These are phyloP conservation scores for Pangasius mekongensis DNA, from an alignment of 2,797 vertebrate species.

Conservation along the genomic window DNA sequence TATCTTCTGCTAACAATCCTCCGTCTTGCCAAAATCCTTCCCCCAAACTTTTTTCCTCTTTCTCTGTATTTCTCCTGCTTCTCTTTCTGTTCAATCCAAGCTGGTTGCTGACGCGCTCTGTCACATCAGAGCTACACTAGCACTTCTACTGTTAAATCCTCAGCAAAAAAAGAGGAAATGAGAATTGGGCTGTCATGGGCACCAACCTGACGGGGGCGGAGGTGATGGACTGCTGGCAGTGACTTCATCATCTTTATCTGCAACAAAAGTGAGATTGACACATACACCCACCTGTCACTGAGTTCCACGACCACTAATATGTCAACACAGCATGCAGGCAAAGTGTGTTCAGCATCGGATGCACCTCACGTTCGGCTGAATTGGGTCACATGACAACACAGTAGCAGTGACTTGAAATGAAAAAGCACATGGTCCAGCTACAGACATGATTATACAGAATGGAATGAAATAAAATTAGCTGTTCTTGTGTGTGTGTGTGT, in stretches of 20 bases:
- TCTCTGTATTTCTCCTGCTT: background rate
- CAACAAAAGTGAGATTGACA: slow-evolving; percentile 79
- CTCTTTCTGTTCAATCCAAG: background rate
- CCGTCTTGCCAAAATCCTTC: background rate
- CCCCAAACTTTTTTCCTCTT: background rate
- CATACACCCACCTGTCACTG: slow-evolving; percentile 72
- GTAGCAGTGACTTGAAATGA: background rate
- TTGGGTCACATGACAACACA: background rate
- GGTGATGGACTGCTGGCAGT: slow-evolving; percentile 69
- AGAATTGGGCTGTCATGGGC: slow-evolving; percentile 55
- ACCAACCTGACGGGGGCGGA: slow-evolving; percentile 78
- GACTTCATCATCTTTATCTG: slow-evolving; percentile 77
- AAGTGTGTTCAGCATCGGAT: background rate
- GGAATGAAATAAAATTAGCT: background rate
- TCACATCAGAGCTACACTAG: background rate
- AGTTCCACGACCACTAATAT: slow-evolving; percentile 62
- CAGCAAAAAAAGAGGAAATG: slow-evolving; percentile 25
- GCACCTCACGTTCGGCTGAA: background rate
- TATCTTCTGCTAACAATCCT: background rate
- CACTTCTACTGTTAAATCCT: slow-evolving; percentile 32
- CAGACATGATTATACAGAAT: background rate
- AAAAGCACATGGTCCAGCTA: background rate
- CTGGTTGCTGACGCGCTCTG: background rate
- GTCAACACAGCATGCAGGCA: slow-evolving; percentile 62
- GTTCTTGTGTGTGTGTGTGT: background rate